Base-by-base conservation (phyloP, 2,113 vertebrate species). In the Bubo scandiacus region DNA sequence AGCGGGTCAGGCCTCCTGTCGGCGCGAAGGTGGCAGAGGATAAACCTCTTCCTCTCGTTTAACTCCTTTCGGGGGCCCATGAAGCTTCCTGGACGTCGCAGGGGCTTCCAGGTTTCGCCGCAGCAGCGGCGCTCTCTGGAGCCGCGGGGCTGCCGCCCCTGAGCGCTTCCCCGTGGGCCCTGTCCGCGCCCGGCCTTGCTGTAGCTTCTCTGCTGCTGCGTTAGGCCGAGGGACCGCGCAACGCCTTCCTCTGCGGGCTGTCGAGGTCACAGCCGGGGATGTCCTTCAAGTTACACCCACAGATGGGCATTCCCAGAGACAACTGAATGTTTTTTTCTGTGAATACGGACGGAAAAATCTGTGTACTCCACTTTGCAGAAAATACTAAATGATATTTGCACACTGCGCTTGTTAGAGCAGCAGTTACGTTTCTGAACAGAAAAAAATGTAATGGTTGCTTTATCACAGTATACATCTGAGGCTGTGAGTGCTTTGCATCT, bases 241-340 rank as follows among this genome's bases (percentile, higher is more conserved):
- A 59, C 7, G 15, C 26, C 22, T 18, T 32, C 12, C 22, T 5
- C 10, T 2, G 12, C 1, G 43, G 42, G 30, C 30, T 22, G 34
- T 3, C n/a, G 5, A 2, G 38, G 10, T 17, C 22, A 1, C 54
- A 17, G 29, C 26, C 5, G 21, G 38, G 42, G 11, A 6, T 1
- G 2, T 16, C 43, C 43, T 18, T 45, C 43, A 42, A 42, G 13
- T 40, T 40, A 40, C 40, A 40, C 40, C 40, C 40, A 12, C 40
- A 40, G 40, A 40, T 40, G 29, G 38, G 55, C 40, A 0, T 3
- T 30, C 23, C 2, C 22, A 3, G 22, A 3, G 12, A 15, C 25
- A 2, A 1, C 36, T 13, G 30, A 0, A 0, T 3, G 8, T 38
- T 16, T n/a, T 2, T 26, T 47, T 30, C n/a, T 32, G 75, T 45